Evolutionary conservation across 2,113 vertebrate genomes (phyloP).

Genomic region (Corythoichthys haematopterus): DNA sequence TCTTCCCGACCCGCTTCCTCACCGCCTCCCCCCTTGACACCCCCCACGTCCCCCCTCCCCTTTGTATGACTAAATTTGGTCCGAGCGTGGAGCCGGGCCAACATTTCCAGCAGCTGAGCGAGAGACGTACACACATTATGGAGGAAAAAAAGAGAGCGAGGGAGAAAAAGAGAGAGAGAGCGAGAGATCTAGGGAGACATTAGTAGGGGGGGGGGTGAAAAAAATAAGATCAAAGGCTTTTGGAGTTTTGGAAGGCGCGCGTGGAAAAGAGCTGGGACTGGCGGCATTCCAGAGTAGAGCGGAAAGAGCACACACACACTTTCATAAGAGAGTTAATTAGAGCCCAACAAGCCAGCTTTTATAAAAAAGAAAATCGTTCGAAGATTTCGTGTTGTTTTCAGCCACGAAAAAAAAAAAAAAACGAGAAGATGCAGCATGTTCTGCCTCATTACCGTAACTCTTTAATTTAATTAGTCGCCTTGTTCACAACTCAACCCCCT

Average conservation of each 20-base stretch:
- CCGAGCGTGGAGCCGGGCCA: constrained; percentile 86
- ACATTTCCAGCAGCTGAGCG: constrained; percentile 96
- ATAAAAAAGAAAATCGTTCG: constrained; percentile 28
- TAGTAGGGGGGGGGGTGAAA: constrained; percentile 40
- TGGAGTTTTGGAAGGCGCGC: constrained; percentile 84
- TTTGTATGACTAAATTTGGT: constrained; percentile 99
- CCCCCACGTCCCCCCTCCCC: constrained; percentile 62
- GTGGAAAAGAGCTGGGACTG: constrained; percentile 81
- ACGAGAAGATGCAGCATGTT: constrained; percentile 25
- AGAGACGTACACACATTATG: constrained; percentile 36
- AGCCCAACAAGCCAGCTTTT: constrained; percentile 55
- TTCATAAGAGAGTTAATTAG: constrained; percentile 23
- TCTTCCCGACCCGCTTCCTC: constrained; percentile 19
- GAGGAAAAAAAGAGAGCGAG: constrained; percentile 41
- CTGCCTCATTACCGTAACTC: constrained; percentile 40
- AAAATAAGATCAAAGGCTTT: constrained; percentile 89
- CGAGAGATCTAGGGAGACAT: constrained; percentile 85
- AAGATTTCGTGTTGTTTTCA: constrained; percentile 49
- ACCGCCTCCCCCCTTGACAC: constrained; percentile 3
- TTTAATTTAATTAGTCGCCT: constrained; percentile 56
- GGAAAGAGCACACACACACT: constrained; percentile 63
- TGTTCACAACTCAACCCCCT: constrained; percentile 37
- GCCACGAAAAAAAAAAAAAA: constrained; percentile 26
- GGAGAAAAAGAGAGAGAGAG: constrained; percentile 15
- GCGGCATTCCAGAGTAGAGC: constrained; percentile 81